phyloP scores from a whole-genome alignment of 2,888 invertebrate genomes.

The Cryptocephalus primarius region DNA sequence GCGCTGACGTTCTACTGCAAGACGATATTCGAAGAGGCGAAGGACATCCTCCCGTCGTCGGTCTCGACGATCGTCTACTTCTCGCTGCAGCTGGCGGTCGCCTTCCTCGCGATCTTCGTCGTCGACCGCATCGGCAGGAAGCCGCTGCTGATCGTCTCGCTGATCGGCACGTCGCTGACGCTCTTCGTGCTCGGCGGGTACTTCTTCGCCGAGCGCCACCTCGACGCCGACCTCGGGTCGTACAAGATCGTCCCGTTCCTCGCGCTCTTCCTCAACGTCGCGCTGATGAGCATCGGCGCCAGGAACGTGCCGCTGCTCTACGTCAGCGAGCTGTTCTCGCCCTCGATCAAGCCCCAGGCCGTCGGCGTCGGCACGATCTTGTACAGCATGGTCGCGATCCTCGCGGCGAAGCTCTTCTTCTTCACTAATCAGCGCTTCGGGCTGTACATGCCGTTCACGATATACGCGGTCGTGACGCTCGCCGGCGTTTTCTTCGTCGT shows the following conservation, averaged over 20 bases:
- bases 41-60: constrained; percentile 33
- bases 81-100: constrained; percentile 46
- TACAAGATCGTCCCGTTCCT: constrained; percentile 37
- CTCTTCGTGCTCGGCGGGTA: constrained; percentile 35
- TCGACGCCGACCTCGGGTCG: constrained; percentile 26
- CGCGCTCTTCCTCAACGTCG: constrained; percentile 39
- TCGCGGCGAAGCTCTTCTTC: constrained; percentile 40
- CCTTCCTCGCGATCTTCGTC: constrained; percentile 44
- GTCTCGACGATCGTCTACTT: constrained; percentile 28
- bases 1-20: constrained; percentile 53
- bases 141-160: constrained; percentile 42
- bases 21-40: constrained; percentile 35
- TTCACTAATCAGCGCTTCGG: constrained; percentile 33
- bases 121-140: constrained; percentile 47
- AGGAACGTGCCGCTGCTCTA: constrained; percentile 43
- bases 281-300: constrained; percentile 42
- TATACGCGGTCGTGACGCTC: constrained; percentile 35
- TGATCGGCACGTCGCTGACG: constrained; percentile 35
- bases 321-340: constrained; percentile 45
- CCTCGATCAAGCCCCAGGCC: constrained; percentile 45
- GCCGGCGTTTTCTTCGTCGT: constrained; percentile 35
- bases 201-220: constrained; percentile 35
- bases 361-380: constrained; percentile 44
- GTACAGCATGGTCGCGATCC: constrained; percentile 38
- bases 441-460: constrained; percentile 38